Percentiles rank a stretch among this genome's conserved stretches.
Evolutionary conservation across 1,140 invertebrate genomes (phyloP).

Genomic region (Apis cerana): DNA sequence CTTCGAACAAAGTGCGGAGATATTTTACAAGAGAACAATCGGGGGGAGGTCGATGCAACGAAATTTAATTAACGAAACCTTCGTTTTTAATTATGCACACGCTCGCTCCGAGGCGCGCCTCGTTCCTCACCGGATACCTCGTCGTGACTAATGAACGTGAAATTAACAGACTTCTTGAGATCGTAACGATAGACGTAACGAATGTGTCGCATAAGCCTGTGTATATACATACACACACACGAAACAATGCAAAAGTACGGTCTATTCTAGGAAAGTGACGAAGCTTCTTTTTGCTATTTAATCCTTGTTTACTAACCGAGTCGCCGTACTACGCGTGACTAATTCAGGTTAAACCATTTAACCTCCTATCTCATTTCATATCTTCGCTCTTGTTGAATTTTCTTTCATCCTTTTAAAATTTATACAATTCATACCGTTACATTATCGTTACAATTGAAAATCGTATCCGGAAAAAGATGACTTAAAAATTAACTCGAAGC

Average conservation of each 20-base stretch:
- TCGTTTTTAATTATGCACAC: conserved; percentile 12
- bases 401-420: no score
- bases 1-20: no score
- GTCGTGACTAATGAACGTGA: conserved; percentile 13
- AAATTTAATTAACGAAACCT: conserved; percentile 34
- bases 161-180: conserved; percentile 36
- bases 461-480: no score
- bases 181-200: conserved; percentile 5
- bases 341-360: no score
- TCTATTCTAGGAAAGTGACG: neutral
- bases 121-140: neutral
- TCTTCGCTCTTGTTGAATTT: no score
- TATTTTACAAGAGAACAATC: no score
- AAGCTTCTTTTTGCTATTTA: neutral
- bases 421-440: no score
- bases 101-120: neutral
- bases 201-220: conserved; percentile 9
- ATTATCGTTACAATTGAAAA: no score
- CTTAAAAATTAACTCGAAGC: no score
- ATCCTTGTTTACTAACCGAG: no score
- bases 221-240: neutral
- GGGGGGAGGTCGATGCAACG: neutral
- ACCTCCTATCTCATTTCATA: no score
- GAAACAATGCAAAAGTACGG: neutral
- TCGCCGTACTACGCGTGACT: neutral